phyloP scores from a whole-genome alignment of 35 echinoderm and acorn worm genomes.

The Patiria miniata region DNA sequence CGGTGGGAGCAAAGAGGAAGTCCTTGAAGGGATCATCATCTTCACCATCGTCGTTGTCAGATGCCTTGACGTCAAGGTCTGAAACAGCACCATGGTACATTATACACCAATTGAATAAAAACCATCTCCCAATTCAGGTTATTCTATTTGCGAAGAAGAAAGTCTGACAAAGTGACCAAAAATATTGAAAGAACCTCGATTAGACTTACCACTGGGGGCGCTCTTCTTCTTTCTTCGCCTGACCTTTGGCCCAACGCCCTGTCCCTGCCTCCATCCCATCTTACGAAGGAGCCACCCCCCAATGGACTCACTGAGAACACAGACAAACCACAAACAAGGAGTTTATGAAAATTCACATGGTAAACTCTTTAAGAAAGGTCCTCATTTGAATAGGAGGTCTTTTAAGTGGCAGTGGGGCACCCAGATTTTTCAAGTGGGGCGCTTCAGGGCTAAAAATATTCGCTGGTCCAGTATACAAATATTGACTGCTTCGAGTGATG shows the following conservation, averaged over 20 bases:
- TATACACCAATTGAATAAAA: no score
- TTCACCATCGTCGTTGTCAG: background rate
- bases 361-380: no score
- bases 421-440: no score
- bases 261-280: slow-evolving; percentile 97
- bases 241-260: slow-evolving; percentile 89
- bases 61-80: background rate
- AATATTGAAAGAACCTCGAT: background rate
- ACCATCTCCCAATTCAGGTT: no score
- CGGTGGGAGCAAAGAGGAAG: slow-evolving; percentile 89
- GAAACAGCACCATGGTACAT: background rate
- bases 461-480: no score
- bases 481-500: no score
- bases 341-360: no score
- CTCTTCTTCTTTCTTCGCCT: slow-evolving; percentile 67
- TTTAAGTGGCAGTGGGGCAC: no score
- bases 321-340: slow-evolving; percentile 14
- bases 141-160: no score
- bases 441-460: no score
- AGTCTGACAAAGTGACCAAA: background rate
- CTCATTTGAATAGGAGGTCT: no score
- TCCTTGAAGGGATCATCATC: slow-evolving; percentile 38
- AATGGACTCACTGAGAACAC: slow-evolving; percentile 66
- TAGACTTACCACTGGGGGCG: slow-evolving; percentile 4
- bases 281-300: slow-evolving; percentile 73